These are phyloP conservation scores for Scaptomyza polygonia DNA, from an alignment of 2,888 invertebrate species.

Conservation along the genomic window DNA sequence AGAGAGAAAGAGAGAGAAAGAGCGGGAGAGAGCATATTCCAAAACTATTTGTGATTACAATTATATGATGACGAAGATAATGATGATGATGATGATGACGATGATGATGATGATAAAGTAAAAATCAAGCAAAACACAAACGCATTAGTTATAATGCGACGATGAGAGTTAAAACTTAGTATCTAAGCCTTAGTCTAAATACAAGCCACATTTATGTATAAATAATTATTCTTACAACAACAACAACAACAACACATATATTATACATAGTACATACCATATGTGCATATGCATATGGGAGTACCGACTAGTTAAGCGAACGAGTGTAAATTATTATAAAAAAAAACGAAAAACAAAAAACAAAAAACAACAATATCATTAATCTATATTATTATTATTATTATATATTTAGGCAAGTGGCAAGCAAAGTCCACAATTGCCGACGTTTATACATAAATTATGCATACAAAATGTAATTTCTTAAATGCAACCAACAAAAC, in stretches of 20 bases:
- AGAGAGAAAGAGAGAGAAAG: constrained; percentile 51
- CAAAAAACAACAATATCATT: constrained; percentile 32
- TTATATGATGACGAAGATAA: constrained; percentile 49
- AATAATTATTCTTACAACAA: constrained; percentile 18
- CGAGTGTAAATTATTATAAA: constrained; percentile 63
- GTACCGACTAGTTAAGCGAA: constrained; percentile 47
- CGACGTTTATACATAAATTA: constrained; percentile 61
- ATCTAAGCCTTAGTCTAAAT: constrained; percentile 44
- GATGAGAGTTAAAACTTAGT: constrained; percentile 48
- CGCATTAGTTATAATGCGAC: constrained; percentile 57
- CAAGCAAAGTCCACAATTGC: constrained; percentile 21
- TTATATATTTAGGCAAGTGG: constrained; percentile 23
- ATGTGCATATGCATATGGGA: constrained; percentile 38
- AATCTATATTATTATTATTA: constrained; percentile 30
- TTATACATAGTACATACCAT: constrained; percentile 12
- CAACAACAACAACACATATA: constrained; percentile 6
- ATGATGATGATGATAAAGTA: constrained; percentile 26
- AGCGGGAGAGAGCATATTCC: constrained; percentile 67
- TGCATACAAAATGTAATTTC: constrained; percentile 59
- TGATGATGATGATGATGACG: constrained; percentile 33
- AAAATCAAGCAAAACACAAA: constrained; percentile 63
- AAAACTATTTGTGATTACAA: constrained; percentile 79
- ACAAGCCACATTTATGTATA: constrained; percentile 40
- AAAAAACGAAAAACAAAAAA: constrained; percentile 21
- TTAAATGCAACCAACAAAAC: constrained; percentile 50